phyloP scores from a whole-genome alignment of 2,888 invertebrate genomes.

The Cantharis rufa region DNA sequence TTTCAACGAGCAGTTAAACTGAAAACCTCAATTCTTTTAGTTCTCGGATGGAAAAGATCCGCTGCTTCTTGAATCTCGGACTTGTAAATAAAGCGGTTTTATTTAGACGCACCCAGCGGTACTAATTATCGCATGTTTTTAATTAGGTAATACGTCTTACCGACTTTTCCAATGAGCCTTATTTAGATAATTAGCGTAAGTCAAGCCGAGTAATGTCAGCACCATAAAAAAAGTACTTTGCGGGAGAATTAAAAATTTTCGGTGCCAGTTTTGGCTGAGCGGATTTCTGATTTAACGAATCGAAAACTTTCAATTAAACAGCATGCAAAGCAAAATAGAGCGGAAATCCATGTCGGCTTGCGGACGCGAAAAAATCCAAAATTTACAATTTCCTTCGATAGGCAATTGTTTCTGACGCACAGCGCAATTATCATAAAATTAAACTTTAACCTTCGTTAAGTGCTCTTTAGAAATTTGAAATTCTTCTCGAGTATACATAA shows the following conservation, averaged over 20 bases:
- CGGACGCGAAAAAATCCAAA: neutral
- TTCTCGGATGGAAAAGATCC: slow-evolving; percentile 4
- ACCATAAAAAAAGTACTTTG: neutral
- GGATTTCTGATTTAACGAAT: neutral
- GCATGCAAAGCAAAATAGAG: neutral
- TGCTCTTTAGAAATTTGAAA: neutral
- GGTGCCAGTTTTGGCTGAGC: neutral
- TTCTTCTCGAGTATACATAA: neutral
- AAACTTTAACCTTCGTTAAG: neutral
- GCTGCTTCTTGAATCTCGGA: slow-evolving; percentile 2
- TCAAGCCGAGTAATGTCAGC: neutral
- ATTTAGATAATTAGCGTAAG: slow-evolving; percentile 12
- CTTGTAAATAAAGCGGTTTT: slow-evolving; percentile 14
- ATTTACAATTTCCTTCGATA: neutral
- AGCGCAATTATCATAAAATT: neutral
- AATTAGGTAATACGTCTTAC: slow-evolving; percentile 13
- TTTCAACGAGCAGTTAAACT: slow-evolving; percentile 23
- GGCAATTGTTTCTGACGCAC: neutral
- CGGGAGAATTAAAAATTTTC: neutral
- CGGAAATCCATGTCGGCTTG: neutral
- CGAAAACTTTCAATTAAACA: neutral
- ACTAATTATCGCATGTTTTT: slow-evolving; percentile 18
- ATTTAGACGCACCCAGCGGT: slow-evolving; percentile 19
- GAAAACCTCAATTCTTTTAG: slow-evolving; percentile 23
- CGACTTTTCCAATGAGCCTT: slow-evolving; percentile 12